Conservation (phyloP, 2,113 vertebrate species). For the Apteryx owenii region DNA sequence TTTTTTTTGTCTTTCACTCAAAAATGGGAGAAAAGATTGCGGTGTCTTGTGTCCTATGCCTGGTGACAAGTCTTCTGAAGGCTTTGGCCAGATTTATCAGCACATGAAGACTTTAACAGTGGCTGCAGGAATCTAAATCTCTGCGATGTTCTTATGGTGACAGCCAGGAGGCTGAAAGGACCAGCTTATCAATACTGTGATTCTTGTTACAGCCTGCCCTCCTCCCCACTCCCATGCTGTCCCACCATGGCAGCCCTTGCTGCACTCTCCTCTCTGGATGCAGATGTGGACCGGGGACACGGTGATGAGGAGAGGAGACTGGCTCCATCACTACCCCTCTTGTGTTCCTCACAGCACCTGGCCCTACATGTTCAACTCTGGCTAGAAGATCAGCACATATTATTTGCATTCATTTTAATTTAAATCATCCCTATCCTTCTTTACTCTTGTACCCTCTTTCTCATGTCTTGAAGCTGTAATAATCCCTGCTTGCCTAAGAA, state of each 20-base stretch:
- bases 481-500: not conserved
- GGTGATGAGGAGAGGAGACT: not conserved
- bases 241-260: accelerated
- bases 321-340: not conserved
- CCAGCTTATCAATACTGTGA: not conserved
- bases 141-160: not conserved
- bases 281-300: not conserved
- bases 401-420: not conserved
- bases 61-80: not conserved
- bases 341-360: not conserved
- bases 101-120: not conserved
- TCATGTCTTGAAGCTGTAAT: not conserved
- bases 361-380: accelerated
- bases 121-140: not conserved
- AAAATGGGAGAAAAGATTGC: not conserved
- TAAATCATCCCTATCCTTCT: not conserved
- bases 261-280: not conserved
- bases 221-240: not conserved
- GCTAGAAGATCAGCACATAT: not conserved
- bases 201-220: not conserved
- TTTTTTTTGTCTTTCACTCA: not conserved
- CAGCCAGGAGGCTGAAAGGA: not conserved
- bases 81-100: not conserved
- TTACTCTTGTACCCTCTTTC: not conserved
- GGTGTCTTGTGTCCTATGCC: not conserved